These are phyloP conservation scores for Oreochromis grahami DNA, from an alignment of 2,797 vertebrate species.

Conservation along the genomic window DNA sequence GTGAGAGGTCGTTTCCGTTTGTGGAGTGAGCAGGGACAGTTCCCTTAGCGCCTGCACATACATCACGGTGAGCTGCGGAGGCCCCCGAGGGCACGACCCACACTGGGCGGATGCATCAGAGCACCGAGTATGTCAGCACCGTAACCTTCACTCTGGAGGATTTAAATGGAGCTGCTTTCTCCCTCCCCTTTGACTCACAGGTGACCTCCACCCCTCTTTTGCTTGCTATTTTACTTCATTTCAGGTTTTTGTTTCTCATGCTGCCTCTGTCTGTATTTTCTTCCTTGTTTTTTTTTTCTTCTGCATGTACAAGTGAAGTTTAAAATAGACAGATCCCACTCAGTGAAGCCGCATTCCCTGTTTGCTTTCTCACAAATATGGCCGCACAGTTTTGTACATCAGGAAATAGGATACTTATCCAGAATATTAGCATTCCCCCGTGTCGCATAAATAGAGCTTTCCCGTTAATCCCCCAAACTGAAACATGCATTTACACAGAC, in stretches of 20 bases:
- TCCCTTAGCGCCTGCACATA: conserved; percentile 10
- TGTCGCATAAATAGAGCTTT: conserved; percentile 16
- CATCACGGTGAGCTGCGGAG: conserved; percentile 35
- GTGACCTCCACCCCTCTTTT: neutral
- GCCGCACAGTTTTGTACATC: neutral
- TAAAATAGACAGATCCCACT: conserved; percentile 4
- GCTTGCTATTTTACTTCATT: neutral
- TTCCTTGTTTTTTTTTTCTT: neutral
- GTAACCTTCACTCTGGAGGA: neutral
- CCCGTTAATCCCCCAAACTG: conserved; percentile 4
- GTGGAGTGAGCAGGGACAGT: conserved; percentile 7
- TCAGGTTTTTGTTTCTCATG: neutral
- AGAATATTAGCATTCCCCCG: conserved; percentile 14
- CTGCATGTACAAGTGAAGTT: neutral
- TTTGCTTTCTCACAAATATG: conserved; percentile 32
- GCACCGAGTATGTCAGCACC: conserved; percentile 26
- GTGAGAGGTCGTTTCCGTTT: conserved; percentile 43
- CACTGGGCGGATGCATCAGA: conserved; percentile 26
- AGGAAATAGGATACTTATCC: conserved; percentile 29
- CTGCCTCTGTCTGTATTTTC: neutral
- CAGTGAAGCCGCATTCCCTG: neutral
- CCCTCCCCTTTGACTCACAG: neutral
- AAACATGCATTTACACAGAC: neutral
- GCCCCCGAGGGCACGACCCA: conserved; percentile 13
- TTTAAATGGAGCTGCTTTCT: neutral